phyloP scores from a whole-genome alignment of 2,113 vertebrate species.

The Mola mola region DNA sequence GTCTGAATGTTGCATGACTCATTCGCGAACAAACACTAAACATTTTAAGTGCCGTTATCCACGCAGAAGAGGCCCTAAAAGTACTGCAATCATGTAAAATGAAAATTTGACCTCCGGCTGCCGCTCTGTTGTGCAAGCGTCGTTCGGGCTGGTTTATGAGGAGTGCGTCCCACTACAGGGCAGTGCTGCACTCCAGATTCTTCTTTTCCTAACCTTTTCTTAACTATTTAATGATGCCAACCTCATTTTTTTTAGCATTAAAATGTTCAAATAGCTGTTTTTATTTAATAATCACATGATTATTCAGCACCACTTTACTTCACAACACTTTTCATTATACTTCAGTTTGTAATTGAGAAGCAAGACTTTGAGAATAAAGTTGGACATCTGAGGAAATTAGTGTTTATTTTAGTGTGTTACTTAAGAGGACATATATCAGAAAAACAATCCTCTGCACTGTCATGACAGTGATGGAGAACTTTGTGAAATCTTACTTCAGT shows the following conservation, averaged over 20 bases:
- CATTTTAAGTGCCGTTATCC: conserved; percentile 29
- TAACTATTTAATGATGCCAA: conserved; percentile 13
- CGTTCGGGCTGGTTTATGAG: conserved; percentile 13
- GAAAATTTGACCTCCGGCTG: conserved; percentile 32
- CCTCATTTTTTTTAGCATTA: background rate
- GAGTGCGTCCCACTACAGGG: conserved; percentile 2
- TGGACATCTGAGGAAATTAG: no score
- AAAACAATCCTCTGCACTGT: no score
- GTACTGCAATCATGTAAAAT: conserved; percentile 39
- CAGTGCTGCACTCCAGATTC: background rate
- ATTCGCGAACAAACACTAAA: conserved; percentile 24
- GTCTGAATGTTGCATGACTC: conserved; percentile 28
- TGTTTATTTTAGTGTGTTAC: no score
- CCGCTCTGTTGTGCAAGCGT: conserved; percentile 20
- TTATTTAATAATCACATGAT: no score
- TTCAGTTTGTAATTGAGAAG: no score
- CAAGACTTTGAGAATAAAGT: no score
- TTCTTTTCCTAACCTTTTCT: conserved; percentile 6
- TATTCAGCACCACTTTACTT: no score
- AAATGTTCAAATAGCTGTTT: background rate
- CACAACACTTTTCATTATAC: no score
- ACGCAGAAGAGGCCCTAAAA: conserved; percentile 19
- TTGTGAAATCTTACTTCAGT: no score
- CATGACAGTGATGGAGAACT: no score
- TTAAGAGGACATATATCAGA: no score